phyloP scores from a whole-genome alignment of 2,113 vertebrate genomes.

The Eupsittula cactorum region DNA sequence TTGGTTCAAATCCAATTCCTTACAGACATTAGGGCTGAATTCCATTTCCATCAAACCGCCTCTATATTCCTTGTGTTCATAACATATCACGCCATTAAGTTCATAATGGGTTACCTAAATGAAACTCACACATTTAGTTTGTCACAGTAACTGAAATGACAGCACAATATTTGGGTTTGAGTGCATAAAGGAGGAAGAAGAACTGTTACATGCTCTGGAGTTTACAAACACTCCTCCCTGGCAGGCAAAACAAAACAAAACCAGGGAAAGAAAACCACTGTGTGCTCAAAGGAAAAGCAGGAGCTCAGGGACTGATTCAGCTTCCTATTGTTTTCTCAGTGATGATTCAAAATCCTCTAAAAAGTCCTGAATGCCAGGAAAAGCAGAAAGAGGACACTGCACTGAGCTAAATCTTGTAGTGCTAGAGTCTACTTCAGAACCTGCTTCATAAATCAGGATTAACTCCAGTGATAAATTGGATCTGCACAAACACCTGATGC shows the following conservation, averaged over 20 bases:
- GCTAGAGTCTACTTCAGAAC: not conserved
- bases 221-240: conserved; percentile 26
- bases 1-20: conserved; percentile 27
- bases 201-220: not conserved
- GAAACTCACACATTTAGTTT: not conserved
- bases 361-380: not conserved
- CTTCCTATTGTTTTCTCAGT: conserved; percentile 36
- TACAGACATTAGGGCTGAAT: not conserved
- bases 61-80: not conserved
- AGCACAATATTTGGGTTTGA: conserved; percentile 26
- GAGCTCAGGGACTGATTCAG: conserved; percentile 6
- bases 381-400: not conserved
- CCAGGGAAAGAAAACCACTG: not conserved
- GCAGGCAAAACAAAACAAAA: conserved; percentile 20
- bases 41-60: conserved; percentile 21
- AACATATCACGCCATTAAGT: not conserved
- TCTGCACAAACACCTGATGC: not conserved
- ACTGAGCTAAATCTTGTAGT: not conserved
- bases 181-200: not conserved
- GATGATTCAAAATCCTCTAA: conserved; percentile 33
- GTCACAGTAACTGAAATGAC: not conserved
- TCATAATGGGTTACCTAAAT: not conserved
- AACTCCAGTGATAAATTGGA: not conserved
- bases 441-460: not conserved
- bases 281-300: not conserved